These are phyloP conservation scores for Catalaphyllia jardinei DNA, from an alignment of 64 coral and sea anemone genomes.

Conservation along the genomic window DNA sequence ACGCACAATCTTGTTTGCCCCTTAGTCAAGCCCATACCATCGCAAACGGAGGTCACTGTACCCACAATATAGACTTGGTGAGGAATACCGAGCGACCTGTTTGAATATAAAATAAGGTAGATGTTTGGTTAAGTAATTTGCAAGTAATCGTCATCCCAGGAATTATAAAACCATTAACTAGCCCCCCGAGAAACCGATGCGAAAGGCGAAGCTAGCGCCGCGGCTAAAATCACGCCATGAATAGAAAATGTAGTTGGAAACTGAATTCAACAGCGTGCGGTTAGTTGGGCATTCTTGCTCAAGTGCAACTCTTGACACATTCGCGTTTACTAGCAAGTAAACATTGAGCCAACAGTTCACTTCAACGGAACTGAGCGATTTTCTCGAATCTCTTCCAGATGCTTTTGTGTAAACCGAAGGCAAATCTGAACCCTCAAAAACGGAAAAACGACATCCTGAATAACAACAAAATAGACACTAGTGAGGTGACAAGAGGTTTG, in stretches of 20 bases:
- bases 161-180: slow-evolving; percentile 54
- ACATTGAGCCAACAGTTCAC: slow-evolving; percentile 1
- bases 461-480: neutral
- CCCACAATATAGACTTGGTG: slow-evolving; percentile 44
- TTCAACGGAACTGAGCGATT: slow-evolving; percentile 6
- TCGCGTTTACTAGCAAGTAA: neutral
- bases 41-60: neutral
- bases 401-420: neutral
- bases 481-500: neutral
- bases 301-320: slow-evolving; percentile 21
- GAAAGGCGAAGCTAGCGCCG: neutral
- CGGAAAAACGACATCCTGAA: slow-evolving; percentile 7
- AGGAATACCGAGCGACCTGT: slow-evolving; percentile 53
- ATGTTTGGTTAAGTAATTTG: slow-evolving; percentile 55
- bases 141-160: slow-evolving; percentile 31
- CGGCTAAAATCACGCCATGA: neutral
- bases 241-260: neutral
- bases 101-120: slow-evolving; percentile 31
- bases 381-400: slow-evolving; percentile 36
- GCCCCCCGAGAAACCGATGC: slow-evolving; percentile 9
- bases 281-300: neutral
- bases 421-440: neutral
- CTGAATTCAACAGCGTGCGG: neutral
- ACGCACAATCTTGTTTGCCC: slow-evolving; percentile 22
- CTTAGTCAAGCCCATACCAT: slow-evolving; percentile 9